phyloP scores from a whole-genome alignment of 2,888 invertebrate genomes.

The Strigamia transsilvanica region DNA sequence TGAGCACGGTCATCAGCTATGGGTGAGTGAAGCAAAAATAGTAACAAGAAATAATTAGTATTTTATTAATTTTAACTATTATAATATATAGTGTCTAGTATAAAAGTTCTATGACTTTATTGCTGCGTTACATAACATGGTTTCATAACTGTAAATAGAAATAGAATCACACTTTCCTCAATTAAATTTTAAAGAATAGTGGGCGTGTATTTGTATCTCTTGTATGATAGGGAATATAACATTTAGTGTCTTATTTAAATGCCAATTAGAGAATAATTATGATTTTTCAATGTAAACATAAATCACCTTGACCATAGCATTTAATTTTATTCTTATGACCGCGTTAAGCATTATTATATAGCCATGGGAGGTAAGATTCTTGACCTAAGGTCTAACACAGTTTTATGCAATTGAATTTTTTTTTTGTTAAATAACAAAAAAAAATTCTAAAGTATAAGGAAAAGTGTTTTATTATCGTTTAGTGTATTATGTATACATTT shows the following conservation, averaged over 20 bases:
- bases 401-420: constrained; percentile 19
- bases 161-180: constrained; percentile 1
- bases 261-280: constrained; percentile 17
- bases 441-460: not conserved
- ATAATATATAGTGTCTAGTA: no score
- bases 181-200: constrained; percentile 13
- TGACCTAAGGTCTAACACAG: constrained; percentile 17
- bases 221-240: not conserved
- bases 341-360: constrained; percentile 7
- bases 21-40: constrained; percentile 6
- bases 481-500: not conserved
- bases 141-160: not conserved
- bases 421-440: not conserved
- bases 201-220: constrained; percentile 2
- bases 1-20: constrained; percentile 19
- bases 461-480: not conserved
- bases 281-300: constrained; percentile 29
- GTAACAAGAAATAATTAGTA: not conserved
- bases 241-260: constrained; percentile 5
- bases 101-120: constrained; percentile 5
- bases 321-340: constrained; percentile 33
- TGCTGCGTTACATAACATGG: not conserved
- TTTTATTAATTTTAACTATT: not conserved
- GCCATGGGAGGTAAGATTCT: constrained; percentile 5
- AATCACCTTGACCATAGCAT: constrained; percentile 18